Base-by-base conservation (phyloP, 2,888 invertebrate species). In the Cheilosia impressa region DNA sequence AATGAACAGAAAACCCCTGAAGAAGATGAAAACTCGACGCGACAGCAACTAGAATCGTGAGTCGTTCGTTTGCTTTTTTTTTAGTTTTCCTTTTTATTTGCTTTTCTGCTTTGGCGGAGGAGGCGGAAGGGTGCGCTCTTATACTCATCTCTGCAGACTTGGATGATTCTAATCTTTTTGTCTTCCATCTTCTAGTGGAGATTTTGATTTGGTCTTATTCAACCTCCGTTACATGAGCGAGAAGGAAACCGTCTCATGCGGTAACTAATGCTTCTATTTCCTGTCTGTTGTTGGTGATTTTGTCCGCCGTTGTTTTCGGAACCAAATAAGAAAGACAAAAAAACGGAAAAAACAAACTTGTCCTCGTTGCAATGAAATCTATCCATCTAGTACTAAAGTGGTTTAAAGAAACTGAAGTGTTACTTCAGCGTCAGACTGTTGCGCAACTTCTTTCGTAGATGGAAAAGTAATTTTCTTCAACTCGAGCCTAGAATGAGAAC, bases 371-470 rank as follows among this genome's bases (percentile, higher is more conserved):
- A 77, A 55, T 57, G 38, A 43, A 43, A 31, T 57, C 19, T 53
- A 34, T 66, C 10, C 62, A 58, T 47, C 53, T 62, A 62, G 76
- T 65, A 31, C 53, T 66, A 15, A 31, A 73, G 52, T 52, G 62
- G 43, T 73, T 68, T 73, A 79, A 77, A 68, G 83, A 79, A 83
- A 83, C 78, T 79, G 79, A 79, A 84, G 79, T 81, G 72, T 82
- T 72, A 55, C 71, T 60, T 43, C 43, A 58, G 53, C 62, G 5
- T 55, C 15, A 69, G 63, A 57, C 38, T 75, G 69, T 84, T 84
- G 79, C 69, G 84, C 75, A 84, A 84, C 80, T 45, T 65, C 13
- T 9, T 43, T 65, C 38, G 58, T 13, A 19, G 9, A 27, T 43
- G 2, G 2, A n/a, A 17, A 24, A 10, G 22, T 38, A 0, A 24